Evolutionary conservation across 2,797 vertebrate genomes (phyloP), one percentile per base, ranked within the genome.

Genomic region (Syngnathus rostellatus): DNA sequence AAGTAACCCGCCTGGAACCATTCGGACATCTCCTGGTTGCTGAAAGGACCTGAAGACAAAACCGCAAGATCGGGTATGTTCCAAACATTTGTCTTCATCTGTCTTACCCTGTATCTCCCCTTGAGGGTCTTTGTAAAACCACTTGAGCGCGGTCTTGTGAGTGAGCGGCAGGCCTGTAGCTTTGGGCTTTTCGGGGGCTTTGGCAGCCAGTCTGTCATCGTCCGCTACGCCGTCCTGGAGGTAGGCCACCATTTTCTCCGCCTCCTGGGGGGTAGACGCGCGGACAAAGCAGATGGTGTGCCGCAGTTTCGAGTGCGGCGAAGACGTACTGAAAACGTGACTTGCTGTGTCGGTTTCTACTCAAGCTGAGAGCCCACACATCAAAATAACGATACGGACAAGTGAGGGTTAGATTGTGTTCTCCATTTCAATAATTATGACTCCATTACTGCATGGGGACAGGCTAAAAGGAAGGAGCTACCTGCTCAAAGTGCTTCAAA

Each of bases 1-100:
- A 99, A 99, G 80, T 99, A 99, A 25, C 97, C 97, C 6, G 96
- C 97, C 86, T 99, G 97, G 86, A 98, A 99, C 97, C 97, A 99
- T 78, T 99, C 97, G 0, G 95, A 85, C 97, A 99, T 99, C 86
- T 99, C 97, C 63, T 93, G 95, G 87, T 98, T 99, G 83, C 89
- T 95, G 87, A 99, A 99, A 0, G 97, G 97, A 90, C 97, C 97
- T 99, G 81, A 75, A 43, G 39, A 67, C 37, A 55, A 14, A 48
- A 12, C 50, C 6, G 7, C 60, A 4, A 17, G 3, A 50, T 31
- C 1, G 31, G 31, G 31, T 31, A 63, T 14, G 17, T 41, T 51
- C 17, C 54, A 2, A 8, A 59, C 7, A 57, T 6, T 16, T 41
- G 68, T 25, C 1, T 54, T 31, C 14, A 21, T 19, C 23, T 8